Evolutionary conservation across 2,113 vertebrate species (phyloP), one percentile per base, ranked within the genome.

Genomic region (Leucopternis melanops): DNA sequence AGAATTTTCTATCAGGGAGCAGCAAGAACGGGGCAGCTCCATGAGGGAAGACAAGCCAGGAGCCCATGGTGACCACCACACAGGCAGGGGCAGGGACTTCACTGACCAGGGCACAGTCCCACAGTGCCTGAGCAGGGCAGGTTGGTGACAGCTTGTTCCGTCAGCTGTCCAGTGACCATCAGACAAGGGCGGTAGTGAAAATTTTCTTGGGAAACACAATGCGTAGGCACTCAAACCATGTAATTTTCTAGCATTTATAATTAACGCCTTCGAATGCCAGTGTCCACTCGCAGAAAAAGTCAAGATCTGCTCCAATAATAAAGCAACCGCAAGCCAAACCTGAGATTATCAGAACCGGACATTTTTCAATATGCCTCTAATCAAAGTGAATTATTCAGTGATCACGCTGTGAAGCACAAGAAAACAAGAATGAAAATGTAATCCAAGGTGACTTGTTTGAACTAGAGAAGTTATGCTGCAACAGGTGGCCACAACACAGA

Each of bases 401-500:
- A 88, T 23, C 52, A 50, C 6, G 26, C 52, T 54, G 52, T 29
- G 26, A 90, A 86, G 38, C 11, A 58, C 38, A 72, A 84, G 63
- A 81, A 83, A 93, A 66, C 8, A 85, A 58, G 88, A 78, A 88
- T 1, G 19, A 88, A 86, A 88, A 71, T 6, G 27, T 21, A 87
- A 92, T 38, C 77, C 38, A 88, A 63, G 57, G 61, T 40, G 49
- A 92, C 65, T 20, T 79, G 36, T 61, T 57, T 27, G 58, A 87
- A 88, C 34, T 10, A 72, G 18, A 32, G 23, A 79, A 89, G 58
- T 66, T 74, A 72, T 7, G 72, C 18, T 57, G 22, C 65, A 96
- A 95, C 77, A 96, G 88, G 81, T 92, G 86, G 77, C 36, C 54
- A 75, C 61, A 89, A 86, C 61, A 81, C 22, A 81, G 38, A 96